A percentile compares a stretch with the other conserved stretches of the same genome.
Conservation (phyloP, 2,888 invertebrate genomes). For the Mythimna vitellina region DNA sequence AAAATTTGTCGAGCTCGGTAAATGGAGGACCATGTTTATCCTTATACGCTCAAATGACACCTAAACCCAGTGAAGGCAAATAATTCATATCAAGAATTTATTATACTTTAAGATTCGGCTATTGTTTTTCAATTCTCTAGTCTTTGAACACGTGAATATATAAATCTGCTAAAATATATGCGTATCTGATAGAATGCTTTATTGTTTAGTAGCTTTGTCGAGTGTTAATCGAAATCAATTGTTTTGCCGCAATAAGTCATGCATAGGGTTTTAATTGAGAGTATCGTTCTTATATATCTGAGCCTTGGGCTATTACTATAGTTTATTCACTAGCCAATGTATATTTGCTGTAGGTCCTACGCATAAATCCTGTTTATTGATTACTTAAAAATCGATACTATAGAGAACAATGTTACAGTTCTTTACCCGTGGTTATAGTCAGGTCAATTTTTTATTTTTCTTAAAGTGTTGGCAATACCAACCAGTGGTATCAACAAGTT, state of each 20-base stretch:
- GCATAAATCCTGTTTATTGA: slow-evolving; percentile 46
- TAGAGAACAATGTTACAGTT: slow-evolving; percentile 1
- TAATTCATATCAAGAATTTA: slow-evolving; percentile 31
- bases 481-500: background rate
- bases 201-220: slow-evolving; percentile 84
- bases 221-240: slow-evolving; percentile 89
- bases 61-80: slow-evolving; percentile 22
- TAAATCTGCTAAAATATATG: slow-evolving; percentile 63
- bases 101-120: slow-evolving; percentile 26
- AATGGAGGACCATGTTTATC: slow-evolving; percentile 24
- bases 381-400: slow-evolving; percentile 27
- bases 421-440: background rate
- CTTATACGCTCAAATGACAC: slow-evolving; percentile 20
- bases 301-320: slow-evolving; percentile 76
- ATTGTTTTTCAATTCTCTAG: slow-evolving; percentile 48
- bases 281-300: slow-evolving; percentile 78
- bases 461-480: background rate
- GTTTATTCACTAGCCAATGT: slow-evolving; percentile 63
- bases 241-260: slow-evolving; percentile 86
- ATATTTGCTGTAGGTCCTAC: slow-evolving; percentile 49
- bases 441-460: background rate
- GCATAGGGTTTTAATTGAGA: slow-evolving; percentile 85
- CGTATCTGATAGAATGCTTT: slow-evolving; percentile 75
- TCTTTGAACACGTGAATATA: slow-evolving; percentile 64
- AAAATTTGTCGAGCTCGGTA: background rate